phyloP scores from a whole-genome alignment of 92 coral and sea anemone species.

The Bergia puertoricense region DNA sequence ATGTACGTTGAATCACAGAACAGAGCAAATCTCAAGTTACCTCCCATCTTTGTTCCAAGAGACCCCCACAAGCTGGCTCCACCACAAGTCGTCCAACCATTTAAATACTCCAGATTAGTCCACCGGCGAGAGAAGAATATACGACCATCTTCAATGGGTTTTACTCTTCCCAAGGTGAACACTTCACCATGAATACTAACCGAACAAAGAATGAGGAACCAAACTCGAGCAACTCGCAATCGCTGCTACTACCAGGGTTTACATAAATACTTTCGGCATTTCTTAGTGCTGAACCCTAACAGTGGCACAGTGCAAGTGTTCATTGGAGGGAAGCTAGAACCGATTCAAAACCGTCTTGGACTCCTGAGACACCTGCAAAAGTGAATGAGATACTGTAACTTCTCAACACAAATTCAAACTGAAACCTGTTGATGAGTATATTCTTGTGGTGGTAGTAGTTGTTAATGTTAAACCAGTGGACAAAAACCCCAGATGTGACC shows the following conservation, averaged over 20 bases:
- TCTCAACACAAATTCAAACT: no score
- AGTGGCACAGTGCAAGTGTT: no score
- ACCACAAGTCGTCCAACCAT: constrained; percentile 39
- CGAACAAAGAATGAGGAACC: background rate
- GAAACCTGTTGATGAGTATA: no score
- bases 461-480: no score
- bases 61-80: constrained; percentile 45
- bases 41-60: constrained; percentile 6
- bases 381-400: no score
- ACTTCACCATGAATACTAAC: background rate
- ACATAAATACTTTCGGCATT: no score
- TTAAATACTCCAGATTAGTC: constrained; percentile 41
- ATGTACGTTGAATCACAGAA: background rate
- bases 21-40: background rate
- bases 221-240: background rate
- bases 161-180: background rate
- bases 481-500: no score
- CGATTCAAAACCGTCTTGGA: no score
- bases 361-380: no score
- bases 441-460: no score
- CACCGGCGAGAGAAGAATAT: background rate
- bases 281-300: no score
- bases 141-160: background rate
- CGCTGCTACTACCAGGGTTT: background rate
- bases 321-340: no score